Evolutionary conservation across 2,888 invertebrate species (phyloP).

Genomic region (Elysia crispata): DNA sequence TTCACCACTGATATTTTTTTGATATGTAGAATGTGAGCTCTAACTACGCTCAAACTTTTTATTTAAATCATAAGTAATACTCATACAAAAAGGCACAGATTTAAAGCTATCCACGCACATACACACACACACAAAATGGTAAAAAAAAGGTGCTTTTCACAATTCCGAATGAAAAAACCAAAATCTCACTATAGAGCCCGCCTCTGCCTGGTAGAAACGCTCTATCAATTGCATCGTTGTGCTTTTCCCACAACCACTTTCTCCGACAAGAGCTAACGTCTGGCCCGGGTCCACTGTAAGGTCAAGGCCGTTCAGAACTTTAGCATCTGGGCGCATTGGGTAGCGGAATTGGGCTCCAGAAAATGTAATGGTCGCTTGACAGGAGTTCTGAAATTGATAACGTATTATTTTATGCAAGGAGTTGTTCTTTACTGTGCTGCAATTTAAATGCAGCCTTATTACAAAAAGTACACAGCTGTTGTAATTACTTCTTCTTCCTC

Average conservation of each 20-base stretch:
- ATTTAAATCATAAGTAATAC: too few species aligned
- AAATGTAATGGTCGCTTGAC: neutral
- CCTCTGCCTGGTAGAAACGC: slow-evolving; percentile 85
- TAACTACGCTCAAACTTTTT: too few species aligned
- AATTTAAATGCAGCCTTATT: too few species aligned
- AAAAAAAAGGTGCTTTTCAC: too few species aligned
- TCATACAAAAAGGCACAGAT: too few species aligned
- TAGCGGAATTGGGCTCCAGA: neutral
- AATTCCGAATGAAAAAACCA: too few species aligned
- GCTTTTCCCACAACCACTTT: slow-evolving; percentile 86
- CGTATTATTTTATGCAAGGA: neutral
- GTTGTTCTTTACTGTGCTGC: too few species aligned
- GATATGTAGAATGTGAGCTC: too few species aligned
- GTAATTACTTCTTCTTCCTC: neutral
- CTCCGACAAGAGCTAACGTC: slow-evolving; percentile 69
- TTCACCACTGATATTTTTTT: too few species aligned
- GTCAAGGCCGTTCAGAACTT: slow-evolving; percentile 63
- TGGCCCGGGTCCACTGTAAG: slow-evolving; percentile 67
- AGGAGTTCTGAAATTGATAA: neutral
- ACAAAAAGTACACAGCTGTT: too few species aligned
- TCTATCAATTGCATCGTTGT: slow-evolving; percentile 88
- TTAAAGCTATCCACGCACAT: too few species aligned
- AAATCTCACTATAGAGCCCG: slow-evolving; percentile 65
- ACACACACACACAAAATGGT: too few species aligned
- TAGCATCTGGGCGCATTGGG: neutral